A percentile compares a stretch with the other conserved stretches of the same genome.
Conservation (phyloP, 2,888 invertebrate species). For the Agonopterix alstromeriana region DNA sequence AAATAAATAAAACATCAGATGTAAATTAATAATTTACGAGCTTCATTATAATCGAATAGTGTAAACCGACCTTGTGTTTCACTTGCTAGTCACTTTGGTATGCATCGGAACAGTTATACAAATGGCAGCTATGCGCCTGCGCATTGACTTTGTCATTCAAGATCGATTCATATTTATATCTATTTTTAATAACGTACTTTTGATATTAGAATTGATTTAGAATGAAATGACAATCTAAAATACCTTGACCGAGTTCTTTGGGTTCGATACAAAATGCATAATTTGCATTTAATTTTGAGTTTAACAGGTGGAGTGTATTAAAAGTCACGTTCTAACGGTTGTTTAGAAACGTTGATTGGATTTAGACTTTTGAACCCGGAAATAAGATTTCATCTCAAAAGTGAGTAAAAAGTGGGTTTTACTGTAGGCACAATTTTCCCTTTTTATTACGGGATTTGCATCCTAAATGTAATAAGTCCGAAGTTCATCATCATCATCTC, state of each 20-base stretch:
- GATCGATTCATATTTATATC: constrained; percentile 1
- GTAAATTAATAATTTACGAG: neutral
- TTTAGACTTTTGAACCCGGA: neutral
- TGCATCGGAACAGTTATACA: constrained; percentile 6
- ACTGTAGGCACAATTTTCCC: too few relatives aligned
- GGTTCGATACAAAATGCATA: neutral
- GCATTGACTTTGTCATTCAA: neutral
- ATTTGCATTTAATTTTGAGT: constrained; percentile 1
- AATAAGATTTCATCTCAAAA: neutral
- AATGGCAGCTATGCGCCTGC: constrained; percentile 1
- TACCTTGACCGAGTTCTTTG: constrained; percentile 6
- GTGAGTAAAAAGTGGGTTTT: too few relatives aligned
- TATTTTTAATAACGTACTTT: constrained; percentile 3
- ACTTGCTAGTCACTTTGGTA: constrained; percentile 5
- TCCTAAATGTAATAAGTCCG: too few relatives aligned
- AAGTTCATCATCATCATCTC: too few relatives aligned
- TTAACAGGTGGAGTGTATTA: neutral
- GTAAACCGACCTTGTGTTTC: constrained; percentile 1
- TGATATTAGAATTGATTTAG: constrained; percentile 2
- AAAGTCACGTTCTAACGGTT: neutral
- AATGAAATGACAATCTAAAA: constrained; percentile 1
- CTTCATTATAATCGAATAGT: neutral
- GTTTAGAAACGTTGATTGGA: neutral
- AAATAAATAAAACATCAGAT: too few relatives aligned
- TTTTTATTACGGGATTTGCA: too few relatives aligned